phyloP scores from a whole-genome alignment of 2,888 invertebrate species.

The Caenorhabditis sp. region DNA sequence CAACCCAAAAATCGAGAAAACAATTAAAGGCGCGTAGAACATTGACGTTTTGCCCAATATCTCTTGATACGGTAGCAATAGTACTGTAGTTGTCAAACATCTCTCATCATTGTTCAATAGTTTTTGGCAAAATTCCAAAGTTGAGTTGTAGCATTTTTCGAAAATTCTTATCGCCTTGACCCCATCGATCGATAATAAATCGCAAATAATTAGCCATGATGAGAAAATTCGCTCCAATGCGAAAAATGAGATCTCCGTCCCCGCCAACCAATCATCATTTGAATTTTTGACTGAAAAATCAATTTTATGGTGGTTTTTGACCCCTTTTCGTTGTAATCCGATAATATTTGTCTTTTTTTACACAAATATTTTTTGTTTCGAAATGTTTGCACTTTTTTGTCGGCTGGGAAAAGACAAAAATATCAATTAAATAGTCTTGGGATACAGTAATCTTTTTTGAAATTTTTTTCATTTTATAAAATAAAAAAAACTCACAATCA shows the following conservation, averaged over 20 bases:
- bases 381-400: not conserved
- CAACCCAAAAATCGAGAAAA: slow-evolving; percentile 19
- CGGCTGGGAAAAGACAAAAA: not conserved
- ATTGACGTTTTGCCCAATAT: slow-evolving; percentile 3
- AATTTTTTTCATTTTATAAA: too few relatives aligned
- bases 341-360: slow-evolving; percentile 1
- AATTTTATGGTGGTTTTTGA: not conserved
- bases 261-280: not conserved
- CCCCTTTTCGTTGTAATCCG: not conserved
- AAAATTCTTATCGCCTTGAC: not conserved
- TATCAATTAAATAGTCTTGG: too few relatives aligned
- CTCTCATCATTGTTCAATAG: slow-evolving; percentile 34
- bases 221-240: not conserved
- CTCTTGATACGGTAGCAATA: not conserved
- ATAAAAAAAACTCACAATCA: slow-evolving; percentile 2
- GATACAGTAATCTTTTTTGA: too few relatives aligned
- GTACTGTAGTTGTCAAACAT: slow-evolving; percentile 15
- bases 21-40: slow-evolving; percentile 14
- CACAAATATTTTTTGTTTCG: not conserved
- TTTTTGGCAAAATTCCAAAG: slow-evolving; percentile 13
- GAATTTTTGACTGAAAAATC: not conserved
- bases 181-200: not conserved
- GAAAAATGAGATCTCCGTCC: not conserved
- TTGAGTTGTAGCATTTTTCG: slow-evolving; percentile 4
- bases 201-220: not conserved